Evolutionary conservation across 2,888 invertebrate species (phyloP).

Genomic region (Meloe dianella): DNA sequence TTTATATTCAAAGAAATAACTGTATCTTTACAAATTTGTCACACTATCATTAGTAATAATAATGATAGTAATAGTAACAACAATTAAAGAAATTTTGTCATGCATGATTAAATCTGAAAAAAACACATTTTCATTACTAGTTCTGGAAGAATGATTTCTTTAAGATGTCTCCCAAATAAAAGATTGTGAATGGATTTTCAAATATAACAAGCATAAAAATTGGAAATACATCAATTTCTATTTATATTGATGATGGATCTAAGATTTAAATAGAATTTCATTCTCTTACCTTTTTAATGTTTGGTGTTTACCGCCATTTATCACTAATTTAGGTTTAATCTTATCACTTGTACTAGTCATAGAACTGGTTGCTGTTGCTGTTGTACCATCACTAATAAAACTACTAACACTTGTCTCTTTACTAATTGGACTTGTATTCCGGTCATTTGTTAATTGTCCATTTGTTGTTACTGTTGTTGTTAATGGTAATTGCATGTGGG

Average conservation of each 20-base stretch:
- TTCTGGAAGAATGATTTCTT: background rate
- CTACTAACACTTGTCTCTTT: constrained; percentile 77
- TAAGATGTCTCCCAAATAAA: background rate
- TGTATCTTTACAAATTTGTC: background rate
- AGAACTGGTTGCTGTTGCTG: constrained; percentile 62
- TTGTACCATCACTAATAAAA: constrained; percentile 71
- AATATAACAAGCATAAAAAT: background rate
- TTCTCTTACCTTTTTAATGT: constrained; percentile 71
- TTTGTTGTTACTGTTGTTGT: background rate
- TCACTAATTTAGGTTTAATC: constrained; percentile 70
- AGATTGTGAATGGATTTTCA: background rate
- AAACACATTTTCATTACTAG: background rate
- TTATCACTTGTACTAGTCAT: constrained; percentile 68
- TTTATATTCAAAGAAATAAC: background rate
- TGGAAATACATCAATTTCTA: background rate
- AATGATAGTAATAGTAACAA: background rate
- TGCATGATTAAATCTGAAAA: background rate
- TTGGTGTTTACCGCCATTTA: constrained; percentile 75
- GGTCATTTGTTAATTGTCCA: constrained; percentile 51
- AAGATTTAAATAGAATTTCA: constrained; percentile 13
- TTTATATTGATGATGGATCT: constrained; percentile 9
- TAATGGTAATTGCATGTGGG: constrained; percentile 52
- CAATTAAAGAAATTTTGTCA: background rate
- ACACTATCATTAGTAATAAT: background rate
- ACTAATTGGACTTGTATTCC: constrained; percentile 54